Conservation (phyloP, 2,797 vertebrate species). For the Botia almorhae region DNA sequence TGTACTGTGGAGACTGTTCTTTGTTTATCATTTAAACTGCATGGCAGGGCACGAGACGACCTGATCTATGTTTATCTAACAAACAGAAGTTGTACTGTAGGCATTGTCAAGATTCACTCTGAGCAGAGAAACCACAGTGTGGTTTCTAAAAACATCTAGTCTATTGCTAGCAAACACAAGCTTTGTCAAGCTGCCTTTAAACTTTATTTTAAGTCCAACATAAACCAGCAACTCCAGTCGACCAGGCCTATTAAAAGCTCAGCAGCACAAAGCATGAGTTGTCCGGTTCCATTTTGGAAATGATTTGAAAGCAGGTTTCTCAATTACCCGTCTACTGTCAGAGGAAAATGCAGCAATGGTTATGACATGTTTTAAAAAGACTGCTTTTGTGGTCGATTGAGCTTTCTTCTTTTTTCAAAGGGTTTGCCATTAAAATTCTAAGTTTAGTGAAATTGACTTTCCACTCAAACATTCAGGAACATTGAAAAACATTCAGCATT, state of each 20-base stretch:
- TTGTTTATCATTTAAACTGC: constrained; percentile 18
- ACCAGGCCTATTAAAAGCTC: constrained; percentile 37
- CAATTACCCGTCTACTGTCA: constrained; percentile 59
- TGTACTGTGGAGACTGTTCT: constrained; percentile 15
- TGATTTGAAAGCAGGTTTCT: constrained; percentile 57
- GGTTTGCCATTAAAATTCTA: constrained; percentile 55
- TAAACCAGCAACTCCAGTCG: constrained; percentile 43
- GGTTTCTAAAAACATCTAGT: constrained; percentile 40
- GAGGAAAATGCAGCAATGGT: constrained; percentile 52
- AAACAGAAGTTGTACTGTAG: constrained; percentile 36
- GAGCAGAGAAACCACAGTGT: constrained; percentile 20
- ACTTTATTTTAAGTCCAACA: constrained; percentile 39
- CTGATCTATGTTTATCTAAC: constrained; percentile 37
- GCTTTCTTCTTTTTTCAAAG: constrained; percentile 54
- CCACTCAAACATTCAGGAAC: constrained; percentile 49
- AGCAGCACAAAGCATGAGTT: constrained; percentile 58
- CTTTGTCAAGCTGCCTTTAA: constrained; percentile 41
- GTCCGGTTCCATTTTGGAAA: constrained; percentile 59
- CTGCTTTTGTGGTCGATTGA: constrained; percentile 54
- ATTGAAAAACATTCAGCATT: constrained; percentile 18
- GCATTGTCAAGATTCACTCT: constrained; percentile 18
- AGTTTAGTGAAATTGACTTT: constrained; percentile 57
- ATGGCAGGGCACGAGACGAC: background rate
- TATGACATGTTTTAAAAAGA: constrained; percentile 57
- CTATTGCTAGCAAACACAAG: constrained; percentile 31